phyloP scores from a whole-genome alignment of 2,113 vertebrate genomes.

The Uria aalge region DNA sequence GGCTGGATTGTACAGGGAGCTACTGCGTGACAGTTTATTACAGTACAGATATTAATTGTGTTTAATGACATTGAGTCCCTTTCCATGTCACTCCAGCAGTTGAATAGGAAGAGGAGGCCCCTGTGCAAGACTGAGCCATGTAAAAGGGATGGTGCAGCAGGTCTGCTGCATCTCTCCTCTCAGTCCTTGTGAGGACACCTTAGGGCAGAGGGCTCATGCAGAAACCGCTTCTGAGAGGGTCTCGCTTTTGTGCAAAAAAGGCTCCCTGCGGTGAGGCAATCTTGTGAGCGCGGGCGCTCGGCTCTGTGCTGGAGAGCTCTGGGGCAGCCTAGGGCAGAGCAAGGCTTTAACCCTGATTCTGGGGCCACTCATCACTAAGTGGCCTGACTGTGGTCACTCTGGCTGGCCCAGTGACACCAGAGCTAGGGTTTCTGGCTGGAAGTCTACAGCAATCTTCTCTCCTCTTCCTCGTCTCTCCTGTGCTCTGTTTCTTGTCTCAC shows the following conservation, averaged over 20 bases:
- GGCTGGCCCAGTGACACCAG: not conserved
- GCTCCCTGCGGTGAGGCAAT: not conserved
- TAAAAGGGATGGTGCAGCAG: too few relatives aligned
- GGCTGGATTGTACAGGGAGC: not conserved
- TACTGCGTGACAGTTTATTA: not conserved
- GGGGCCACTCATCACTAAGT: not conserved
- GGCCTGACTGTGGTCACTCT: not conserved
- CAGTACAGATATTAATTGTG: too few relatives aligned
- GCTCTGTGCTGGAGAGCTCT: not conserved
- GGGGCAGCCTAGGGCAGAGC: not conserved
- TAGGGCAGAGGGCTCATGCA: not conserved
- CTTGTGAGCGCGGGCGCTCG: not conserved
- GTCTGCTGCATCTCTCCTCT: not conserved
- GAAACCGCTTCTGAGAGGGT: not conserved
- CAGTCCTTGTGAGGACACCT: not conserved
- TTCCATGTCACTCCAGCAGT: not conserved
- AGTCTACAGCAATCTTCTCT: not conserved
- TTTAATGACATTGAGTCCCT: not conserved
- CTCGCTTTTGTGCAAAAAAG: not conserved
- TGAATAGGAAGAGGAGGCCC: not conserved
- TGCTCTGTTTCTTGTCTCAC: not conserved
- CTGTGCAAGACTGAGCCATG: not conserved
- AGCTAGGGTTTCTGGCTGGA: not conserved
- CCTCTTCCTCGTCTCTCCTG: not conserved
- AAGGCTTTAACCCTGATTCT: not conserved